phyloP scores from a whole-genome alignment of 1,140 invertebrate species.

The Hyles vespertilio region DNA sequence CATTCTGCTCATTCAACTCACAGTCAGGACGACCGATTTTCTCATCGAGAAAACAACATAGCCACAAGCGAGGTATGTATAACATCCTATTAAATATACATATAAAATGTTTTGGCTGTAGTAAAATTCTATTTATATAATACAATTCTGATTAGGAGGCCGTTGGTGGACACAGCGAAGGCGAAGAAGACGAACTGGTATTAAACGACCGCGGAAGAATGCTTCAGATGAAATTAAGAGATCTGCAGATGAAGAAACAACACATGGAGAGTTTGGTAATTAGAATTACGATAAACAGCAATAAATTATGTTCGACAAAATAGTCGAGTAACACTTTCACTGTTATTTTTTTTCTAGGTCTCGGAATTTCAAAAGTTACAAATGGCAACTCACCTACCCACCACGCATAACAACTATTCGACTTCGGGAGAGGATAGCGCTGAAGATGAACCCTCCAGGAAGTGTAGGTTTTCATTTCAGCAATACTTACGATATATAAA shows the following conservation, averaged over 20 bases:
- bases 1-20: slow-evolving; percentile 41
- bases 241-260: slow-evolving; percentile 66
- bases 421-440: slow-evolving; percentile 61
- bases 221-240: slow-evolving; percentile 54
- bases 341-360: slow-evolving; percentile 36
- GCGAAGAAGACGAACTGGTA: slow-evolving; percentile 49
- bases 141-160: slow-evolving; percentile 36
- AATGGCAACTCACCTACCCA: slow-evolving; percentile 52
- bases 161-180: slow-evolving; percentile 48
- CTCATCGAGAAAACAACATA: slow-evolving; percentile 45
- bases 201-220: slow-evolving; percentile 44
- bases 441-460: slow-evolving; percentile 49
- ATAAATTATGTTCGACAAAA: no score
- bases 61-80: slow-evolving; percentile 47
- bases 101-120: no score
- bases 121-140: not conserved
- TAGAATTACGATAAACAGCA: slow-evolving; percentile 8
- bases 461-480: slow-evolving; percentile 37
- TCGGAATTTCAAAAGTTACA: slow-evolving; percentile 71
- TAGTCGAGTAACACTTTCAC: no score
- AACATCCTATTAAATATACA: no score
- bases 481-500: not conserved
- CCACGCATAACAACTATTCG: slow-evolving; percentile 60
- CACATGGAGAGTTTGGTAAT: slow-evolving; percentile 71
- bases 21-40: slow-evolving; percentile 53